These are phyloP conservation scores for Thunnus albacares DNA, from an alignment of 2,797 vertebrate species.

Conservation along the genomic window DNA sequence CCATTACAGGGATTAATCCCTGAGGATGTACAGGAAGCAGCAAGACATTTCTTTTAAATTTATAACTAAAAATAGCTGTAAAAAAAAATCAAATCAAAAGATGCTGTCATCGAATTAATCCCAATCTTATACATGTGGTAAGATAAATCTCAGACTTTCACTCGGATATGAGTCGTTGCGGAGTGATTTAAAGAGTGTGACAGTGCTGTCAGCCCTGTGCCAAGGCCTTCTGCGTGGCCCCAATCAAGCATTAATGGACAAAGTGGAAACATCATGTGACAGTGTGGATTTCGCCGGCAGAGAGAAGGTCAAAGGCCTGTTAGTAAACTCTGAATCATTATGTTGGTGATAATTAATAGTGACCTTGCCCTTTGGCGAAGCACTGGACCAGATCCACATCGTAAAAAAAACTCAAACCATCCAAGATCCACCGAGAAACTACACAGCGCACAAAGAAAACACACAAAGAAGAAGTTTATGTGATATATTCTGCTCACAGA, in stretches of 20 bases:
- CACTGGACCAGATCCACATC: slow-evolving; percentile 6
- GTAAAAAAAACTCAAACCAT: slow-evolving; percentile 6
- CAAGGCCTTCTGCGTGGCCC: slow-evolving; percentile 28
- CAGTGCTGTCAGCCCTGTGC: slow-evolving; percentile 10
- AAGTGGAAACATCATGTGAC: slow-evolving; percentile 21
- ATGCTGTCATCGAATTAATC: background rate
- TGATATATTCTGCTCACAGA: background rate
- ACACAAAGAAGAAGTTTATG: background rate
- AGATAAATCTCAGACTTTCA: slow-evolving; percentile 12
- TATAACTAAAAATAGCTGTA: background rate
- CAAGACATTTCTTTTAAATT: background rate
- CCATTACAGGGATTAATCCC: slow-evolving; percentile 12
- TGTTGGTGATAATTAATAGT: slow-evolving; percentile 39
- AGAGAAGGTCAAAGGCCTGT: slow-evolving; percentile 40
- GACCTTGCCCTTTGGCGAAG: slow-evolving; percentile 25
- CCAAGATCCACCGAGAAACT: background rate
- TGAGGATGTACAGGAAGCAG: background rate
- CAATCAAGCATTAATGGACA: slow-evolving; percentile 43
- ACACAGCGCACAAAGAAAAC: background rate
- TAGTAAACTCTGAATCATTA: slow-evolving; percentile 25
- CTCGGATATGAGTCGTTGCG: background rate
- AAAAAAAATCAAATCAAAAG: background rate
- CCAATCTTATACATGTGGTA: background rate
- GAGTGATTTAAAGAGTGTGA: slow-evolving; percentile 44
- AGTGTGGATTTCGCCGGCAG: slow-evolving; percentile 11